phyloP scores from a whole-genome alignment of 2,888 invertebrate genomes.

The Zhuqinia jingwanae region DNA sequence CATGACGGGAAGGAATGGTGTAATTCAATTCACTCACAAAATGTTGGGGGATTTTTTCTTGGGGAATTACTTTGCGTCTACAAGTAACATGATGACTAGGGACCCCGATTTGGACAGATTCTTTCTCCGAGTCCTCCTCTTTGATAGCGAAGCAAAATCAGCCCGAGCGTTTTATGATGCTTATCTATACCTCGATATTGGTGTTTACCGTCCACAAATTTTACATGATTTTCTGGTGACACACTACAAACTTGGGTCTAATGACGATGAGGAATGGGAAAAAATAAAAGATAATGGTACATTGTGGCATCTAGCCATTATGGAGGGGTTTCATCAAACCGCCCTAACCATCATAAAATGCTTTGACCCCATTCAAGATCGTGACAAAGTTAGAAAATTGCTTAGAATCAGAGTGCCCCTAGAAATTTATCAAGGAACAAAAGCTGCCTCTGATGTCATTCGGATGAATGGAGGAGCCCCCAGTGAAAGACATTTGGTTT shows the following conservation, averaged over 20 bases:
- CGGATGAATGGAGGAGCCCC: background rate
- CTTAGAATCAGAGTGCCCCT: constrained; percentile 5
- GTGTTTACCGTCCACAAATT: background rate
- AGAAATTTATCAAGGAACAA: background rate
- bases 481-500: constrained; percentile 12
- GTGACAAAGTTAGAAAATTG: background rate
- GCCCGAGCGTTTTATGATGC: background rate
- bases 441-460: background rate
- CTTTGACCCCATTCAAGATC: background rate
- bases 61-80: background rate
- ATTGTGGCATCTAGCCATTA: constrained; percentile 38
- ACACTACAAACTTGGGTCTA: constrained; percentile 23
- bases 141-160: constrained; percentile 9
- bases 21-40: background rate
- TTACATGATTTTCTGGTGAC: constrained; percentile 27
- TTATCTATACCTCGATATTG: background rate
- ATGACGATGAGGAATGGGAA: constrained; percentile 21
- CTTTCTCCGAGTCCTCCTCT: background rate
- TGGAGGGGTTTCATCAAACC: constrained; percentile 18
- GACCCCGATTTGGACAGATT: background rate
- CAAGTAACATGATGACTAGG: background rate
- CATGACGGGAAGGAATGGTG: background rate
- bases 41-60: constrained; percentile 50
- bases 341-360: background rate
- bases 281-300: constrained; percentile 12